A percentile compares a stretch with the other conserved stretches of the same genome.
Evolutionary conservation across 2,797 vertebrate genomes (phyloP).

Genomic region (Enteromius anoplus): DNA sequence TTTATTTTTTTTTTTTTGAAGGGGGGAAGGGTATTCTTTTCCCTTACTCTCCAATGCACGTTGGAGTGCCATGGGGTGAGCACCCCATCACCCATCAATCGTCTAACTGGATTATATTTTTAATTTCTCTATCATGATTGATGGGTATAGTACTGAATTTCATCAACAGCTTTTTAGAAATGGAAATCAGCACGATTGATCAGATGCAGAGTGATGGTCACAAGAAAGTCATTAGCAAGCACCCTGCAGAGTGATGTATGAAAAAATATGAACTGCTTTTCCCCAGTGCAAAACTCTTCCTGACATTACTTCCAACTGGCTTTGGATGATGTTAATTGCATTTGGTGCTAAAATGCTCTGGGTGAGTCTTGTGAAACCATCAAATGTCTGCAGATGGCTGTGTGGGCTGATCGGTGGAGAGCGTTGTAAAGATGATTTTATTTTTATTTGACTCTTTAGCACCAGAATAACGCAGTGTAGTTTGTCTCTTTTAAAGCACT

Average conservation of each 20-base stretch:
- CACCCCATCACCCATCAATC: constrained; percentile 28
- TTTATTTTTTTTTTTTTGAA: neutral
- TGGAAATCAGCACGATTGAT: constrained; percentile 44
- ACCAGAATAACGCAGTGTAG: neutral
- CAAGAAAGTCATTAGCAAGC: constrained; percentile 43
- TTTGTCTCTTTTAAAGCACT: neutral
- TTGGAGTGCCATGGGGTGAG: neutral
- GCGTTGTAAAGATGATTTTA: constrained; percentile 15
- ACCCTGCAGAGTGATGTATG: constrained; percentile 46
- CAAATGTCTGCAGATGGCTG: constrained; percentile 50
- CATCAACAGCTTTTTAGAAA: constrained; percentile 39
- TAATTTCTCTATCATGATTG: constrained; percentile 31
- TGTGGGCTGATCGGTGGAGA: constrained; percentile 29
- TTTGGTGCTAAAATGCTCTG: constrained; percentile 44
- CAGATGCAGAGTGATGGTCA: constrained; percentile 44
- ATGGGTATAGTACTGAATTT: constrained; percentile 32
- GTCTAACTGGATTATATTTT: constrained; percentile 29
- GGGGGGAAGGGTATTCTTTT: neutral
- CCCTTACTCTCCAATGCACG: neutral
- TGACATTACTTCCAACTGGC: constrained; percentile 49
- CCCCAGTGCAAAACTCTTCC: constrained; percentile 42
- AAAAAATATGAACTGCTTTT: constrained; percentile 47
- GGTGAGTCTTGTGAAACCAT: constrained; percentile 42
- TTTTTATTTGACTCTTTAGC: constrained; percentile 41
- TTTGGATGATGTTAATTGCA: constrained; percentile 47